Evolutionary conservation across 2,113 vertebrate species (phyloP).

Genomic region (Etia nguti): DNA sequence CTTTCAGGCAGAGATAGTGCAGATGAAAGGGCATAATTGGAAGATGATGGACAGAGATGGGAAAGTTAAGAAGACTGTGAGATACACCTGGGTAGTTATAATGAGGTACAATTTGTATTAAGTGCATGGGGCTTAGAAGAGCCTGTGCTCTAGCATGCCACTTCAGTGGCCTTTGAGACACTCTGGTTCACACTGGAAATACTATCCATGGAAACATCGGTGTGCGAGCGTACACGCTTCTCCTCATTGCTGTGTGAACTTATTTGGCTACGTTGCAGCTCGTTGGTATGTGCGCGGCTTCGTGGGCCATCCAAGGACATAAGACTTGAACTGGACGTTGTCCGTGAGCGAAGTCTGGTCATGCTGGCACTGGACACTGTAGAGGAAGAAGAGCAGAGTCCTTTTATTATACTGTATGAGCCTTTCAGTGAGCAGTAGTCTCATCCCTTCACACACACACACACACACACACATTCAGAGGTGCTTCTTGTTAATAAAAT

Average conservation of each 20-base stretch:
- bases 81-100: neutral
- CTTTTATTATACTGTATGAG: neutral
- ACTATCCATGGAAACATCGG: slow-evolving; percentile 74
- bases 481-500: neutral
- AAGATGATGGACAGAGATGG: neutral
- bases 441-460: neutral
- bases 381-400: neutral
- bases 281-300: slow-evolving; percentile 78
- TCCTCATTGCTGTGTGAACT: slow-evolving; percentile 60
- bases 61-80: neutral
- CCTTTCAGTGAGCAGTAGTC: neutral
- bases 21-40: slow-evolving; percentile 21
- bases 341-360: slow-evolving; percentile 88
- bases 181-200: slow-evolving; percentile 70
- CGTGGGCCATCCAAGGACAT: slow-evolving; percentile 77
- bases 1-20: slow-evolving; percentile 2
- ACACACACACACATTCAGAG: neutral
- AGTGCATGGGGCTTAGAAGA: neutral
- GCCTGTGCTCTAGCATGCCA: slow-evolving; percentile 76
- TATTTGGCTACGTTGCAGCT: slow-evolving; percentile 40
- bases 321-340: slow-evolving; percentile 82
- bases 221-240: slow-evolving; percentile 71
- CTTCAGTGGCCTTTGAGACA: slow-evolving; percentile 78
- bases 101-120: slow-evolving; percentile 19
- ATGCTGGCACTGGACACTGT: slow-evolving; percentile 89